Percentiles rank a stretch among this genome's conserved stretches.
phyloP scores from a whole-genome alignment of 2,113 vertebrate species.

The Misgurnus mizolepis region DNA sequence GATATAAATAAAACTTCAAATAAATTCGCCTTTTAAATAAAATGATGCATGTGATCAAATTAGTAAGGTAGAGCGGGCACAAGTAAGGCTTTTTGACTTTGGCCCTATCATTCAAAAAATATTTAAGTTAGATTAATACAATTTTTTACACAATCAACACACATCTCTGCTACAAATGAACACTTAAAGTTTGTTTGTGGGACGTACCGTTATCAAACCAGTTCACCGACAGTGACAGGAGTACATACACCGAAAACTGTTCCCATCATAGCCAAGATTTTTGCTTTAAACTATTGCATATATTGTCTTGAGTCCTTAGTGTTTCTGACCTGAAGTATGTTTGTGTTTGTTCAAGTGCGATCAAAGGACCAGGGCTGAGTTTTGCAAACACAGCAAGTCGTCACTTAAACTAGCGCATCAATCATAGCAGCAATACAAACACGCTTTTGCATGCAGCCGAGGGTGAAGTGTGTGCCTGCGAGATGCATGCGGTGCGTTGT shows the following conservation, averaged over 20 bases:
- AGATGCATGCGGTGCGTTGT: slow-evolving; percentile 63
- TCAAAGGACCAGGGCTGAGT: background rate
- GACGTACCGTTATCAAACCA: no score
- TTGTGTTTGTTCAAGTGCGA: background rate
- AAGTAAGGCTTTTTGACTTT: no score
- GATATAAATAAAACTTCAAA: no score
- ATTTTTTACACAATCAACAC: no score
- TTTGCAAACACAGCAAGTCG: background rate
- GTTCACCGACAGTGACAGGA: no score
- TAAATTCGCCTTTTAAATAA: no score
- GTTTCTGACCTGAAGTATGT: background rate
- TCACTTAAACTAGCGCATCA: slow-evolving; percentile 19
- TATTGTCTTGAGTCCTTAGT: background rate
- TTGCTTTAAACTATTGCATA: background rate
- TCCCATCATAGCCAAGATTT: slow-evolving; percentile 39
- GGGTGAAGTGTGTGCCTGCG: slow-evolving; percentile 39
- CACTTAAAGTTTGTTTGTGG: no score
- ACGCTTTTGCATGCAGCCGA: slow-evolving; percentile 39
- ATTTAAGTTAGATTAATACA: no score
- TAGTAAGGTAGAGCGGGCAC: no score
- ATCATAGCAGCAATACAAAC: slow-evolving; percentile 15
- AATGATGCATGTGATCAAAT: no score
- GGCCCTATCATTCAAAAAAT: no score
- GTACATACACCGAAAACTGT: background rate
- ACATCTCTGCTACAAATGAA: no score